These are phyloP conservation scores for Brachionus manjavacas DNA, from an alignment of 1,140 invertebrate species.

Conservation along the genomic window DNA sequence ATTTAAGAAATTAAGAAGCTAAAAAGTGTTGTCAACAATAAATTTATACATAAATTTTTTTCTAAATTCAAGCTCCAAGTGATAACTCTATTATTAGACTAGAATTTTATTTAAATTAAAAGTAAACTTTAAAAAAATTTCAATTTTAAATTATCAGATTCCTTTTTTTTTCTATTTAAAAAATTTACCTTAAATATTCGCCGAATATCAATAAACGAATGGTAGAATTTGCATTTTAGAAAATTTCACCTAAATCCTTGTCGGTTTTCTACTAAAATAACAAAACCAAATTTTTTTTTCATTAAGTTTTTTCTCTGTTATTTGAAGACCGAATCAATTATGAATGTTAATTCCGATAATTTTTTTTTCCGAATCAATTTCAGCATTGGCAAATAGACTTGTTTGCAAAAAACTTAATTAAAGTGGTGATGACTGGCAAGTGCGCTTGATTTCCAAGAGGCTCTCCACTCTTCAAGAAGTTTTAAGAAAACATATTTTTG, in stretches of 20 bases:
- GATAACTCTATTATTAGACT: slow-evolving; percentile 7
- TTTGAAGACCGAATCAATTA: not conserved
- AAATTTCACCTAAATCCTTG: not conserved
- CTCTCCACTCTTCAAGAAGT: not conserved
- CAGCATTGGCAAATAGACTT: not conserved
- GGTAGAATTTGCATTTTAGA: not conserved
- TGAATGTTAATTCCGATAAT: not conserved
- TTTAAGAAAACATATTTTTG: not conserved
- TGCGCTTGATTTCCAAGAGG: not conserved
- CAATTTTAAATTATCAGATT: slow-evolving; percentile 1
- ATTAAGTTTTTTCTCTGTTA: not conserved
- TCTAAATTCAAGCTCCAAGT: slow-evolving; percentile 4
- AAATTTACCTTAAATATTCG: not conserved
- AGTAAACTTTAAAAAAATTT: not conserved
- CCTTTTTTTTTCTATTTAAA: not conserved
- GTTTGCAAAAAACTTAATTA: not conserved
- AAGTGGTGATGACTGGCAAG: not conserved
- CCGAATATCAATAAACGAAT: not conserved
- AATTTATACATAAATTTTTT: not conserved
- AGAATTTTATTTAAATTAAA: not conserved
- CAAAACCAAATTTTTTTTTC: not conserved
- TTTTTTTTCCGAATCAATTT: not conserved
- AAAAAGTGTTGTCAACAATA: slow-evolving; percentile 33
- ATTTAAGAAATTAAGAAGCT: slow-evolving; percentile 17
- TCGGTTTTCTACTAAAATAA: not conserved